Evolutionary conservation across 2,113 vertebrate species (phyloP).

Genomic region (Harpagus bidentatus): DNA sequence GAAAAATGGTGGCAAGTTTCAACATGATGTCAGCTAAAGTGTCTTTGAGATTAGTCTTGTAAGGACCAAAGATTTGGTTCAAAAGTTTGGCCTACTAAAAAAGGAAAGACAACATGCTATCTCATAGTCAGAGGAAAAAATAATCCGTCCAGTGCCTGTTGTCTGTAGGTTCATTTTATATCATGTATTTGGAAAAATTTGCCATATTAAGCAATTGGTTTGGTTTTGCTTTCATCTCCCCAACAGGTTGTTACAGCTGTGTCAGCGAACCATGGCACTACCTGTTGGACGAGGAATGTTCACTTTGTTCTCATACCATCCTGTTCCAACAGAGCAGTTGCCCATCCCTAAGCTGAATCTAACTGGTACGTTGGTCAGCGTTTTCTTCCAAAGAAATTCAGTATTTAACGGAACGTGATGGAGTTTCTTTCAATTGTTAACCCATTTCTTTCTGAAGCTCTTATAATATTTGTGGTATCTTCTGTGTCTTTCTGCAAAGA

Average conservation of each 20-base stretch:
- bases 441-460: background rate
- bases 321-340: slow-evolving; percentile 91
- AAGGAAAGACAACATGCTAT: background rate
- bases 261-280: slow-evolving; percentile 95
- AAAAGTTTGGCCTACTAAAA: background rate
- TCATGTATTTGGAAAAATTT: background rate
- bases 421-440: background rate
- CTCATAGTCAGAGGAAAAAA: accelerated
- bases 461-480: background rate
- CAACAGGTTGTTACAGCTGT: slow-evolving; percentile 88
- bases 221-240: background rate
- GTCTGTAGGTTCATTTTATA: background rate
- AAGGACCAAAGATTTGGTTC: background rate
- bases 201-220: background rate
- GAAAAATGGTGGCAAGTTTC: background rate
- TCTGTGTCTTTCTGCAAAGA: background rate
- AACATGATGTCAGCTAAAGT: background rate
- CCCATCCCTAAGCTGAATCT: slow-evolving; percentile 95
- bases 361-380: slow-evolving; percentile 77
- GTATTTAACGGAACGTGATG: background rate
- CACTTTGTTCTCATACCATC: slow-evolving; percentile 95
- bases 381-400: background rate
- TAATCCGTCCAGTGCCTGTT: background rate
- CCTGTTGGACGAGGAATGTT: slow-evolving; percentile 96
- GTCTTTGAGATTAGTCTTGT: background rate